Evolutionary conservation across 2,113 vertebrate species (phyloP), one percentile per base, ranked within the genome.

Genomic region (Jaculus jaculus): DNA sequence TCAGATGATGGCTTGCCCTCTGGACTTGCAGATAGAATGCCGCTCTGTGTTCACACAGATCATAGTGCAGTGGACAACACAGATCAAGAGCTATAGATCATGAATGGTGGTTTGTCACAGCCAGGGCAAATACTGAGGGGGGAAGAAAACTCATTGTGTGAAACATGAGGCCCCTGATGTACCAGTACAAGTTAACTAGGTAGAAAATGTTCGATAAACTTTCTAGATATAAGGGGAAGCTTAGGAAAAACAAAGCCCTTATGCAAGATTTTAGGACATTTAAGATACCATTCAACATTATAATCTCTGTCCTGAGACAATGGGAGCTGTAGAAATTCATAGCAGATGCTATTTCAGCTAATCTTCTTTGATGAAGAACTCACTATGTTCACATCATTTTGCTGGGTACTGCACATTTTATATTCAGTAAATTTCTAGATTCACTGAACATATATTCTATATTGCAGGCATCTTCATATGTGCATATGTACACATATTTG

Each of bases 221-320:
- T 74, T 66, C n/a, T 9, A 16, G 1, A 65, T 39, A 74, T 10
- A 28, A 65, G 15, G 30, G 42, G 34, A 37, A 63, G 1, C 10
- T 0, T 75, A 21, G 10, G 72, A 39, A n/a, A 4, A 3, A 0
- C 0, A n/a, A 4, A 3, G 0, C 0, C 7, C 26, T 83, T 86
- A 69, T 47, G 20, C 66, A 81, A 60, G 5, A 32, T 1, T 75
- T 51, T 47, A 68, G 34, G 24, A 54, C 8, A 69, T 32, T 30
- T 7, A 69, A 17, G 51, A 39, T 28, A 37, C 65, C 34, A 61
- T 39, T 91, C 23, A 11, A 1, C 58, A 47, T 81, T 66, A 81
- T 63, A 5, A 1, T 66, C 18, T 93, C 17, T 60, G 16, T 39
- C 58, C 21, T 24, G 37, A 63, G 37, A 63, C 24, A 63, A 51